Base-by-base conservation (phyloP, 2,113 vertebrate species). In the Nansenia antarctica region DNA sequence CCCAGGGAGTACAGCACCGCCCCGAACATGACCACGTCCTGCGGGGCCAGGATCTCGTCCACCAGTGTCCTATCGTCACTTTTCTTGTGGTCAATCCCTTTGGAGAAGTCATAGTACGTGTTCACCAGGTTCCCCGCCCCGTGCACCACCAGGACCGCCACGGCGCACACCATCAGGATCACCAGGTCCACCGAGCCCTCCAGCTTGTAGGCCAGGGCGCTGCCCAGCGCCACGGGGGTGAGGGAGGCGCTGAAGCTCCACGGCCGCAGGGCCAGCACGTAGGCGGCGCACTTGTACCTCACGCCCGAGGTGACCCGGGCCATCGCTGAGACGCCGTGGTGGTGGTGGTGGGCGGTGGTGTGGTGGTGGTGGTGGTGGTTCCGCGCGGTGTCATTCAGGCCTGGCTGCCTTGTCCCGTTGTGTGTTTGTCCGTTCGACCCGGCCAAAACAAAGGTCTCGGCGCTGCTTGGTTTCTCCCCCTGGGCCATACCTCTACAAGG, bases 71-170 rank as follows among this genome's bases (percentile, higher is more conserved):
- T 91, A 75, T 99, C 98, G 1, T 99, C 98, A 0, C 98, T 99
- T 83, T 99, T 99, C 86, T 99, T 99, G 84, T 99, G 96, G 73
- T 99, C 98, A 32, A 99, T 98, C 35, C 98, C 98, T 86, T 98
- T 98, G 64, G 96, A 97, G 85, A 99, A 99, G 89, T 99, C 98
- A n/a, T 98, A 99, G 84, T 98, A 99, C 24, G 98, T 99, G 80
- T 99, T 99, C 1, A 99, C 98, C 24, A 99, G 84, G 81, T 99
- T 99, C 0, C 98, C 98, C 0, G 98, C 98, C 0, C 96, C 98
- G 0, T 99, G 98, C 62, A 99, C 98, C 0, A 97, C 93, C 53
- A 99, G 87, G 37, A 99, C 97, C 0, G 95, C 88, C 45, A 97
- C 91, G 0, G 97, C 97, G 20, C 96, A 97, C 1, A 97, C 95